A percentile compares a stretch with the other conserved stretches of the same genome.
Conservation (phyloP, 2,113 vertebrate species). For the Gymnogyps californianus region DNA sequence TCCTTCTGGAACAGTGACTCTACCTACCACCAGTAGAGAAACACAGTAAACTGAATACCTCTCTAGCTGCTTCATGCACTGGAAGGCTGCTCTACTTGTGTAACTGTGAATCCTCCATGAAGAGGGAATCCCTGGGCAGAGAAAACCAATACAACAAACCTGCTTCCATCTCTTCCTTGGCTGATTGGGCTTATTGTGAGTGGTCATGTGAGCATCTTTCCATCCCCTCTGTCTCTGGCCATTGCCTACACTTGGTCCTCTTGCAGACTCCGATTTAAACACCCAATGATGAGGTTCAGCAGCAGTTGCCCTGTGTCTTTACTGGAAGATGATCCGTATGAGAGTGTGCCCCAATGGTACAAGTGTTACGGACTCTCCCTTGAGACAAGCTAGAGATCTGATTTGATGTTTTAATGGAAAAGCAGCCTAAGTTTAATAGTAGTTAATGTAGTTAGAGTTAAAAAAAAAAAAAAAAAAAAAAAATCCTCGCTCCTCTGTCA, state of each 20-base stretch:
- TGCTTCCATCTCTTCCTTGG: background rate
- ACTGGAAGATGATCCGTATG: background rate
- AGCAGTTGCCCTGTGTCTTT: background rate
- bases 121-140: background rate
- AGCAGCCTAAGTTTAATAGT: background rate
- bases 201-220: background rate
- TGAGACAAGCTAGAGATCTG: background rate
- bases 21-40: background rate
- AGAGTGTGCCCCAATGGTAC: background rate
- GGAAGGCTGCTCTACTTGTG: constrained; percentile 22
- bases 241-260: background rate
- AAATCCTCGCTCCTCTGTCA: background rate
- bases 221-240: background rate
- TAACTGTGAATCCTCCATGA: background rate
- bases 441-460: background rate
- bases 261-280: background rate
- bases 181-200: background rate
- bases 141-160: background rate
- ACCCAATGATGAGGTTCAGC: background rate
- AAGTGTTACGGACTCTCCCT: background rate
- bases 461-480: background rate
- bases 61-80: background rate
- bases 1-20: constrained; percentile 37
- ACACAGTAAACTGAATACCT: background rate
- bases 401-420: background rate